These are phyloP conservation scores for Lepisosteus oculatus DNA, from an alignment of 2,113 vertebrate species.

Conservation along the genomic window DNA sequence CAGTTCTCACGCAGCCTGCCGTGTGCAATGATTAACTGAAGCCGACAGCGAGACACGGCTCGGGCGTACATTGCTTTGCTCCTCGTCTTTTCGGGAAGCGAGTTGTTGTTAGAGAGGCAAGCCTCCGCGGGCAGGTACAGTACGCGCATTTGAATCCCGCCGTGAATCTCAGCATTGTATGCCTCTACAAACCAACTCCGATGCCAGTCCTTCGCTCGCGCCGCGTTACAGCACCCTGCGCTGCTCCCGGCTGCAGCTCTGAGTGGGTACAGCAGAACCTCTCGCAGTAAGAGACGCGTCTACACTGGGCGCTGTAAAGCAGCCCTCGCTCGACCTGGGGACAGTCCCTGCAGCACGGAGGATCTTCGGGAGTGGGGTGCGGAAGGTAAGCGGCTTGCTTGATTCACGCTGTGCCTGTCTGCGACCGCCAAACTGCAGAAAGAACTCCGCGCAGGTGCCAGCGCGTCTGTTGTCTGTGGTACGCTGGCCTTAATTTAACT, in stretches of 20 bases:
- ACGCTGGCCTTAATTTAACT: too few relatives aligned
- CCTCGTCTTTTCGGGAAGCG: too few relatives aligned
- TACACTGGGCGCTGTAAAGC: slow-evolving; percentile 12
- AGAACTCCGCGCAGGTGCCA: too few relatives aligned
- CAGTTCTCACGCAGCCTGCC: too few relatives aligned
- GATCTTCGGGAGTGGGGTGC: not conserved
- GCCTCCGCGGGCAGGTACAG: too few relatives aligned
- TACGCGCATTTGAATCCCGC: too few relatives aligned
- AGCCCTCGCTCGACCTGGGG: not conserved
- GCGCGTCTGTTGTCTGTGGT: too few relatives aligned
- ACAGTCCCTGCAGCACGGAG: not conserved
- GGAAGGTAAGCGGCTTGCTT: not conserved
- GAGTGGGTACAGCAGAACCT: not conserved
- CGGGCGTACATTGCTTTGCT: too few relatives aligned
- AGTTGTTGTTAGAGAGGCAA: too few relatives aligned
- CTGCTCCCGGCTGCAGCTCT: slow-evolving; percentile 3
- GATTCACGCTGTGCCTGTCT: not conserved
- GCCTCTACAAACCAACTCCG: slow-evolving; percentile 1
- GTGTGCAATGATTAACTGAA: too few relatives aligned
- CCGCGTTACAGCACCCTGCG: slow-evolving; percentile 4
- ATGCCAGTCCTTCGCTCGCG: slow-evolving; percentile 16
- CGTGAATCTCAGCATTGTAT: too few relatives aligned
- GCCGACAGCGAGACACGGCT: too few relatives aligned
- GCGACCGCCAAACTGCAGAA: not conserved
- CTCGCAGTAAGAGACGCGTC: slow-evolving; percentile 5